Evolutionary conservation across 1,140 invertebrate species (phyloP), one percentile per base, ranked within the genome.

Genomic region (Trigoniulus corallinus): DNA sequence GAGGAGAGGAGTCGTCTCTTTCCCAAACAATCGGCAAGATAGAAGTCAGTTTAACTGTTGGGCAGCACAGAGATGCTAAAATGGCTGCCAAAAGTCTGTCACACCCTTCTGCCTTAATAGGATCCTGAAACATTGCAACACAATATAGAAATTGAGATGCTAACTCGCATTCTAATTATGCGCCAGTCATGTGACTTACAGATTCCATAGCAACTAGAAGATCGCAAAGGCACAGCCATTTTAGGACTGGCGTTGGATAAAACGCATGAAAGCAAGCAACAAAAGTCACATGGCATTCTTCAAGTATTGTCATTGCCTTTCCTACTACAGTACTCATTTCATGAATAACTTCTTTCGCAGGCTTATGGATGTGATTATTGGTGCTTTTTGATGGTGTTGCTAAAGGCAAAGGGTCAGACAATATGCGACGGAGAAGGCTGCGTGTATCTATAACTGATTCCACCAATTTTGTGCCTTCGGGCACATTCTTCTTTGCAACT

Each of bases 251-350:
- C 1, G 88, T 95, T 0, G 93, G 91, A 69, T 93, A 96, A 69
- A 96, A 96, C 0, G 88, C 88, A 67, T 95, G 88, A 61, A 92
- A 96, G 65, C 91, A 94, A 2, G 80, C 72, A 2, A 88, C 82
- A 63, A 94, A 91, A 10, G 88, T 92, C 48, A 79, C 74, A 58
- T 94, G 86, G 59, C 86, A 89, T 61, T 95, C 89, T 25, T 87
- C 81, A 13, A 96, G 66, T 50, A 96, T 82, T 34, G 65, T 62
- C 4, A 61, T 58, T 15, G 60, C 54, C 42, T 7, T 21, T 20
- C 7, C 4, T 2, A 41, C 44, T 10, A 57, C 53, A 13, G 61
- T 47, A 2, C 59, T 50, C 15, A 54, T 53, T 37, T 58, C 54
- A 13, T 61, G 50, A 3, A 59, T 43, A 1, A 4, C 4, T 20